Percentiles rank a stretch among this genome's conserved stretches.
phyloP scores from a whole-genome alignment of 92 coral and sea anemone species.

The Isaurus tuberculatus region DNA sequence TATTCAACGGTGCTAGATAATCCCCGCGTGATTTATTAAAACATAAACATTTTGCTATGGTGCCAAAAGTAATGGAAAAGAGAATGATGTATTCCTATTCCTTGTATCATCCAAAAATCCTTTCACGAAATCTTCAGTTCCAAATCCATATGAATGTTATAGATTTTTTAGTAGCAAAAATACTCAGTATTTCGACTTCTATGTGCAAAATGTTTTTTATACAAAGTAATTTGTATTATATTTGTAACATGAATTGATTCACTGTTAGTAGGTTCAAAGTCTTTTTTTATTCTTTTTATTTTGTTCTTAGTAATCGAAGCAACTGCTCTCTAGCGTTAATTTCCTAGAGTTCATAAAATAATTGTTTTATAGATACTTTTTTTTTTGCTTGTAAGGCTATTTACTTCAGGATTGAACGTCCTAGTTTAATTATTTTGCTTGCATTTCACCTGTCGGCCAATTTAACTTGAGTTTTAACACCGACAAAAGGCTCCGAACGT shows the following conservation, averaged over 20 bases:
- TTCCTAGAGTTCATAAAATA: background rate
- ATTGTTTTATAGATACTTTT: background rate
- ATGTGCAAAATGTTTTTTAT: background rate
- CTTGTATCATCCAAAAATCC: background rate
- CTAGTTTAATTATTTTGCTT: background rate
- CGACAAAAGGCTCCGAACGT: slow-evolving; percentile 9
- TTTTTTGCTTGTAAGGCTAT: background rate
- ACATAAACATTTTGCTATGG: slow-evolving; percentile 16
- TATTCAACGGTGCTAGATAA: background rate
- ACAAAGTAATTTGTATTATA: slow-evolving; percentile 22
- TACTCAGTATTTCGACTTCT: background rate
- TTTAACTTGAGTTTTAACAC: slow-evolving; percentile 25
- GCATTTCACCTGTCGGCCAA: slow-evolving; percentile 36
- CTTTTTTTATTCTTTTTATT: background rate
- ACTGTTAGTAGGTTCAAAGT: background rate
- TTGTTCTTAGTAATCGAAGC: background rate
- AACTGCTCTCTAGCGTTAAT: background rate
- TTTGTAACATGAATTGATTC: background rate
- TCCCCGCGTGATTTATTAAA: slow-evolving; percentile 30
- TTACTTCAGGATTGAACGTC: background rate
- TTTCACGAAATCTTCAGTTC: background rate
- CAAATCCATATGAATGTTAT: background rate
- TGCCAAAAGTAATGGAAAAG: background rate
- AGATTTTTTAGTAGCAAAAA: background rate
- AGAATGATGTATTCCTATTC: background rate